These are phyloP conservation scores for Umimayanthus kanabou DNA, from an alignment of 92 coral and sea anemone species.

Conservation along the genomic window DNA sequence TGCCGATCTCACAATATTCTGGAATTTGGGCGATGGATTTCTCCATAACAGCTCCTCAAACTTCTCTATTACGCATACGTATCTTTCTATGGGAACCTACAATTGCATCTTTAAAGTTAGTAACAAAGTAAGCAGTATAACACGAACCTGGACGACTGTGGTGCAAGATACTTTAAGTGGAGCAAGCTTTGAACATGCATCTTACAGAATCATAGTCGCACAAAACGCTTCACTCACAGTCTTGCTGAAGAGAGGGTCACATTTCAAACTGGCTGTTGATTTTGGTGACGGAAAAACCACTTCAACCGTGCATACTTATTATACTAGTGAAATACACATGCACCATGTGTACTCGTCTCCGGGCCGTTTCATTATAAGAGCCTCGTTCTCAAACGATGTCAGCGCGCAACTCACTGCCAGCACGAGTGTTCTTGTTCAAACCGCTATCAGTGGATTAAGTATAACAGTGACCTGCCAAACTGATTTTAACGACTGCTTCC, in stretches of 20 bases:
- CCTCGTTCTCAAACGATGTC: not conserved
- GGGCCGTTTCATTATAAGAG: not conserved
- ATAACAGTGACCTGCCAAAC: not conserved
- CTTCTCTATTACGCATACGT: slow-evolving; percentile 10
- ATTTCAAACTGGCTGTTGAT: not conserved
- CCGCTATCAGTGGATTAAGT: not conserved
- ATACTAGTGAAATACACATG: not conserved
- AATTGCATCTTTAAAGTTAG: not conserved
- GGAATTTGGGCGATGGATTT: slow-evolving; percentile 39
- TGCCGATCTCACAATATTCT: not conserved
- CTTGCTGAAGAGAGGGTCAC: slow-evolving; percentile 26
- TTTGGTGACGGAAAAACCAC: slow-evolving; percentile 7
- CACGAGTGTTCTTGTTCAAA: not conserved
- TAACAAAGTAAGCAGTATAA: slow-evolving; percentile 1
- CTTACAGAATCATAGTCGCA: not conserved
- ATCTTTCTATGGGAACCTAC: not conserved
- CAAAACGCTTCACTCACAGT: not conserved
- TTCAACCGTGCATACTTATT: not conserved
- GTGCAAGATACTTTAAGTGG: slow-evolving; percentile 28
- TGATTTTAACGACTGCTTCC: not conserved
- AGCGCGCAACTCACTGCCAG: not conserved
- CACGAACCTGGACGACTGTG: not conserved
- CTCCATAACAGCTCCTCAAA: not conserved
- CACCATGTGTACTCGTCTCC: not conserved
- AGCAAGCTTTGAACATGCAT: not conserved